These are phyloP conservation scores for Endotricha flammealis DNA, from an alignment of 2,888 invertebrate species.

Conservation along the genomic window DNA sequence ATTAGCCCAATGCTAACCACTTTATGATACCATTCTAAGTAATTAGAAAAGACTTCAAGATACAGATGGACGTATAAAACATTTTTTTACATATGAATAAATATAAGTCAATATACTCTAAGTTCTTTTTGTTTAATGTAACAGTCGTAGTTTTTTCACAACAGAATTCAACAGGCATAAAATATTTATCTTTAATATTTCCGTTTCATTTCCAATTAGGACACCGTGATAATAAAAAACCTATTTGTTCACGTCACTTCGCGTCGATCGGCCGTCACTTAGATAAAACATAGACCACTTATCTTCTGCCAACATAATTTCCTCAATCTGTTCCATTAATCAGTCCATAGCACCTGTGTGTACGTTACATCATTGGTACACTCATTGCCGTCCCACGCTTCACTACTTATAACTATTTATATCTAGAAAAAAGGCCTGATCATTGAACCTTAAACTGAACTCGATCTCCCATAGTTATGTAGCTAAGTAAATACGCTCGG, in stretches of 20 bases:
- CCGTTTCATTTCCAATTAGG: slow-evolving; percentile 43
- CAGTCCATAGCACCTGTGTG: slow-evolving; percentile 42
- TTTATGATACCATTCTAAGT: too few relatives aligned
- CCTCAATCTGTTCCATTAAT: slow-evolving; percentile 66
- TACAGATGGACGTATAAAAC: too few relatives aligned
- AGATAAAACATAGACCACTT: slow-evolving; percentile 45
- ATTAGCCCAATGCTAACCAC: too few relatives aligned
- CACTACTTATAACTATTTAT: slow-evolving; percentile 37
- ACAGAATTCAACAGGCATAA: too few relatives aligned
- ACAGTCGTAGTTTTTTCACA: too few relatives aligned
- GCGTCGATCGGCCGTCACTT: slow-evolving; percentile 40
- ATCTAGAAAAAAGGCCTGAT: slow-evolving; percentile 51
- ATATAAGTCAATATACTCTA: too few relatives aligned
- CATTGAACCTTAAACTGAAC: slow-evolving; percentile 50
- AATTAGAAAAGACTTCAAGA: too few relatives aligned
- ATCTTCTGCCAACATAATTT: slow-evolving; percentile 54
- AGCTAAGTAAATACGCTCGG: slow-evolving; percentile 35
- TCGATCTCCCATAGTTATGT: slow-evolving; percentile 35
- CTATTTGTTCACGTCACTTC: slow-evolving; percentile 40
- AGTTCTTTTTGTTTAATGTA: too few relatives aligned
- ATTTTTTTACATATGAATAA: too few relatives aligned
- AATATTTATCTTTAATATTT: slow-evolving; percentile 22
- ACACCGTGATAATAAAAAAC: slow-evolving; percentile 42
- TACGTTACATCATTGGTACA: slow-evolving; percentile 39
- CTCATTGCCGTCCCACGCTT: slow-evolving; percentile 53